Evolutionary conservation across 1,140 invertebrate species (phyloP), one percentile per base, ranked within the genome.

Genomic region (Lepidurus apus): DNA sequence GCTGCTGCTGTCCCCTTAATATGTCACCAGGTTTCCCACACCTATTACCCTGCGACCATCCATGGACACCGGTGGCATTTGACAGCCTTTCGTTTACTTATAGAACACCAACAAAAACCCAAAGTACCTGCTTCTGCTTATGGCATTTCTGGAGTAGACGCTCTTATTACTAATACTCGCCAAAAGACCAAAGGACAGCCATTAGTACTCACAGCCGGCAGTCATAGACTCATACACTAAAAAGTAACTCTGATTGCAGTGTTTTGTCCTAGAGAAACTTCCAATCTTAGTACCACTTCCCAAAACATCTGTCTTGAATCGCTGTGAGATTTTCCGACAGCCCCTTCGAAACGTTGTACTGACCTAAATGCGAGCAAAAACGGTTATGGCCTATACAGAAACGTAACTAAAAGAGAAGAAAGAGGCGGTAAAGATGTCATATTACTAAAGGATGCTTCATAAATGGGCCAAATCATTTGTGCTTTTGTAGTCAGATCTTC

Each of bases 41-140:
- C 53, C 53, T 65, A 65, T 65, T 65, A 65, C 9, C 53, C 34
- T 13, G n/a, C 53, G 53, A 65, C 53, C 53, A 65, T 65, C 53
- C 53, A 65, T 65, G 53, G 53, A 65, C 53, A 65, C 53, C 53
- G 53, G n/a, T 65, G 53, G 53, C 53, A 65, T 65, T 65, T 65
- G 53, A 65, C 53, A 65, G 53, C 53, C 53, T 17, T 65, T 65
- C 53, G 53, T 65, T 65, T 65, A 65, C 53, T 65, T n/a, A 65
- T 65, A 65, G 53, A 65, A 65, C 53, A 65, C 53, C 53, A 65
- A 65, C 53, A 65, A 65, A 65, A 65, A 9, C 53, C 53, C 53
- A 65, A 65, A 65, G 53, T 65, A 65, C 53, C 53, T 65, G 53
- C 53, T 65, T 65, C 21, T n/a, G 53, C 53, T 65, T 4, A 13